These are phyloP conservation scores for Bombus sylvicola DNA, from an alignment of 1,140 invertebrate genomes.

Conservation along the genomic window DNA sequence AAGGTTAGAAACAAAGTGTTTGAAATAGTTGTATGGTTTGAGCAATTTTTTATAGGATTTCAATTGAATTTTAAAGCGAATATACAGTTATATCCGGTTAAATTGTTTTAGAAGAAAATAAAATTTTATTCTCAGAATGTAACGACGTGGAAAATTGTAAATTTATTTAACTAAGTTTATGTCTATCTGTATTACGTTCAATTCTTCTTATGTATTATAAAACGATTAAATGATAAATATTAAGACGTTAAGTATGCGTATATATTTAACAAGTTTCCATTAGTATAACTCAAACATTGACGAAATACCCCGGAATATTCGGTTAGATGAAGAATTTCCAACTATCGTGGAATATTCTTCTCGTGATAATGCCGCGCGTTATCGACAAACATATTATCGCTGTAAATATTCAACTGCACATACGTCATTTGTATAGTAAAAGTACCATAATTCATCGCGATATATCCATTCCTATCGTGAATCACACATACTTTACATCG, in stretches of 20 bases:
- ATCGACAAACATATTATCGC: neutral
- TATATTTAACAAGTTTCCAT: neutral
- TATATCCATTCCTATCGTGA: neutral
- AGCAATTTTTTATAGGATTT: neutral
- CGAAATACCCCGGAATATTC: neutral
- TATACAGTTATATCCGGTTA: neutral
- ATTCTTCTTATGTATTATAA: no score
- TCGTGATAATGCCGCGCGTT: neutral
- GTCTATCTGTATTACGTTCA: no score
- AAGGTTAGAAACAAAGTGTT: neutral
- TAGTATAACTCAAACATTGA: neutral
- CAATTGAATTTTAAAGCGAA: neutral
- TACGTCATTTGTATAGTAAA: neutral
- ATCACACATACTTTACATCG: neutral
- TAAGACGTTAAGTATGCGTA: neutral
- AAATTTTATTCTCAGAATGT: no score
- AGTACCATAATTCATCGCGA: neutral
- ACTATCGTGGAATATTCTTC: neutral
- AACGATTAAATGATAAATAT: no score
- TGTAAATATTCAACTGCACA: neutral
- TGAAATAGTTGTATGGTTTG: neutral
- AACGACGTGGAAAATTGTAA: neutral
- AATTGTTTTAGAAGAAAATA: neutral
- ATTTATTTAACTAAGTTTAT: neutral
- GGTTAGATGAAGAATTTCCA: neutral